Evolutionary conservation across 2,888 invertebrate genomes (phyloP).

Genomic region (Iselma pallidipennis): DNA sequence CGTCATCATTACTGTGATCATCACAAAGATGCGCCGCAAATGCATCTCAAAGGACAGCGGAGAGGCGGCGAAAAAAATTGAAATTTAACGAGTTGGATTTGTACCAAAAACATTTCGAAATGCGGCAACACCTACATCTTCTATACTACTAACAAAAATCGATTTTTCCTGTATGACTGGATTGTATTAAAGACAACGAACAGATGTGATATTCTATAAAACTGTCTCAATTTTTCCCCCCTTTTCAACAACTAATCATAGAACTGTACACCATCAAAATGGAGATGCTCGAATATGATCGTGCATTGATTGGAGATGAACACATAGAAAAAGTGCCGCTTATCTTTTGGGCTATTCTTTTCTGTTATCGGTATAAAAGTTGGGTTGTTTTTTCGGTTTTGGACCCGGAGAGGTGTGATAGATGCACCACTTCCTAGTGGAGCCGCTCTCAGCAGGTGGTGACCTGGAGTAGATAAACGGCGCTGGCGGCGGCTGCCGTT

Average conservation of each 20-base stretch:
- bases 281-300: too few species aligned
- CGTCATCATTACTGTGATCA: too few species aligned
- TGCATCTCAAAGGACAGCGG: not conserved
- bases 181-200: not conserved
- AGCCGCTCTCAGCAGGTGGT: conserved; percentile 24
- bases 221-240: not conserved
- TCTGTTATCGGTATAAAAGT: too few species aligned
- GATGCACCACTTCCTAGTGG: too few species aligned
- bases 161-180: not conserved
- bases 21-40: not conserved
- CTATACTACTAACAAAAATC: too few species aligned
- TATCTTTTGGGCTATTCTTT: too few species aligned
- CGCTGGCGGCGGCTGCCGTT: conserved; percentile 29
- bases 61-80: too few species aligned
- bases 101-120: not conserved
- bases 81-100: not conserved
- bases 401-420: too few species aligned
- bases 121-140: not conserved
- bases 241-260: not conserved
- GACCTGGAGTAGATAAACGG: conserved; percentile 23
- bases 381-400: too few species aligned
- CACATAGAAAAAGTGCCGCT: too few species aligned
- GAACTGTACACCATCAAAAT: not conserved
- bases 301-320: too few species aligned
- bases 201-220: not conserved